Conservation (phyloP, 2,113 vertebrate genomes). For the Forbesichthys papilliferus region DNA sequence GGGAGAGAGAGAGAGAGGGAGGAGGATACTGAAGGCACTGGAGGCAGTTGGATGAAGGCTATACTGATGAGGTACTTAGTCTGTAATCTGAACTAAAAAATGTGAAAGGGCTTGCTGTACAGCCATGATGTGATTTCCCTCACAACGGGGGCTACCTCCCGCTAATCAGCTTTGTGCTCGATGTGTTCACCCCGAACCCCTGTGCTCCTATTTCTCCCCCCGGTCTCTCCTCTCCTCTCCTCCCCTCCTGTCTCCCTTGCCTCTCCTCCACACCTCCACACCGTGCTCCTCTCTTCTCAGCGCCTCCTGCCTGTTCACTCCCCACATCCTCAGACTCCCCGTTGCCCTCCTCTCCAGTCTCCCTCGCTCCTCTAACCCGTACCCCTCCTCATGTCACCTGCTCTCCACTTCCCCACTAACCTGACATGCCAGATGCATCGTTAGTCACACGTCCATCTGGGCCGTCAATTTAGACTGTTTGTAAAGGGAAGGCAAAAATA, state of each 20-base stretch:
- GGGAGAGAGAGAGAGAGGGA: neutral
- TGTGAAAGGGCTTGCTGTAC: conserved; percentile 71
- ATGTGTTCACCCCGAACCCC: neutral
- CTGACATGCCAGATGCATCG: no score
- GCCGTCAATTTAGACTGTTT: no score
- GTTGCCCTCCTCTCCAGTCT: no score
- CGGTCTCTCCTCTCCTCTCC: neutral
- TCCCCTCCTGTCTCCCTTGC: neutral
- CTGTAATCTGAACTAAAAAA: conserved; percentile 78
- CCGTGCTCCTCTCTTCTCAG: neutral
- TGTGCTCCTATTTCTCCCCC: neutral
- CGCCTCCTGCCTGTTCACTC: conserved; percentile 2
- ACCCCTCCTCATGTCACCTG: neutral
- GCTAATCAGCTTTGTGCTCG: conserved; percentile 74
- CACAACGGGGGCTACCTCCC: conserved; percentile 74
- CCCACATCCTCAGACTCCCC: neutral
- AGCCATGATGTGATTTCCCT: conserved; percentile 74
- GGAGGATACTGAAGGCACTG: conserved; percentile 58
- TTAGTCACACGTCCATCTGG: no score
- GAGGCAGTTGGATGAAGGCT: conserved; percentile 70
- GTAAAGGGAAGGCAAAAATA: no score
- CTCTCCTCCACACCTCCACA: neutral
- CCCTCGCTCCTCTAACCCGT: neutral
- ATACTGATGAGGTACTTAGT: conserved; percentile 77
- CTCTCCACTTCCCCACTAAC: no score